phyloP scores from a whole-genome alignment of 2,797 vertebrate genomes.

The Tapirus indicus region DNA sequence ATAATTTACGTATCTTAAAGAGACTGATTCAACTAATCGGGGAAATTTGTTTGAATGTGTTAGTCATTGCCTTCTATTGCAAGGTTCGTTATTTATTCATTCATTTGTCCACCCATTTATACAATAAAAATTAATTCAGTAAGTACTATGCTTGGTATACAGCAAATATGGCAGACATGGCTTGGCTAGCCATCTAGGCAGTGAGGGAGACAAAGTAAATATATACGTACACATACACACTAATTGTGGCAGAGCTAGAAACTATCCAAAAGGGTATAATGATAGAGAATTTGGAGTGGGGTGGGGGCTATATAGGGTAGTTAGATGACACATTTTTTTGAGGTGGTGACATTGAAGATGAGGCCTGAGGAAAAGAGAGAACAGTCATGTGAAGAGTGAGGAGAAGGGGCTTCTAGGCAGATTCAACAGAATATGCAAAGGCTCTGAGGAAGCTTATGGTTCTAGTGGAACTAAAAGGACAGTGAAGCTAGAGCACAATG shows the following conservation, averaged over 20 bases:
- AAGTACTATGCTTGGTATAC: not conserved
- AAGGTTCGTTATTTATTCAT: not conserved
- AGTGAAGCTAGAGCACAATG: fast-evolving
- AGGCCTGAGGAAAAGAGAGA: not conserved
- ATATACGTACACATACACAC: fast-evolving
- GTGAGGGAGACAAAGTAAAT: not conserved
- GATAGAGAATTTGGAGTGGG: not conserved
- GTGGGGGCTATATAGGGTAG: not conserved
- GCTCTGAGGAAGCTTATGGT: not conserved
- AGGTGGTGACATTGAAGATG: not conserved
- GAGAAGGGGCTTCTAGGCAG: not conserved
- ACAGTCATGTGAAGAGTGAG: not conserved
- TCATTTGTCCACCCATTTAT: not conserved
- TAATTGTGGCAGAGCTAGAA: not conserved
- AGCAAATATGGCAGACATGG: fast-evolving
- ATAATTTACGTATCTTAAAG: conserved; percentile 32
- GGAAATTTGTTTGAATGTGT: not conserved
- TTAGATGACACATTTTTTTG: not conserved
- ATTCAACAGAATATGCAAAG: not conserved
- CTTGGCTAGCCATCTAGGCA: not conserved
- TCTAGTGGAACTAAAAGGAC: not conserved
- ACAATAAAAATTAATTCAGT: not conserved
- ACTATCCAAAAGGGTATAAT: not conserved
- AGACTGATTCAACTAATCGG: not conserved
- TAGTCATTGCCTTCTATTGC: not conserved